Evolutionary conservation across 2,797 vertebrate species (phyloP).

Genomic region (Selene dorsalis): DNA sequence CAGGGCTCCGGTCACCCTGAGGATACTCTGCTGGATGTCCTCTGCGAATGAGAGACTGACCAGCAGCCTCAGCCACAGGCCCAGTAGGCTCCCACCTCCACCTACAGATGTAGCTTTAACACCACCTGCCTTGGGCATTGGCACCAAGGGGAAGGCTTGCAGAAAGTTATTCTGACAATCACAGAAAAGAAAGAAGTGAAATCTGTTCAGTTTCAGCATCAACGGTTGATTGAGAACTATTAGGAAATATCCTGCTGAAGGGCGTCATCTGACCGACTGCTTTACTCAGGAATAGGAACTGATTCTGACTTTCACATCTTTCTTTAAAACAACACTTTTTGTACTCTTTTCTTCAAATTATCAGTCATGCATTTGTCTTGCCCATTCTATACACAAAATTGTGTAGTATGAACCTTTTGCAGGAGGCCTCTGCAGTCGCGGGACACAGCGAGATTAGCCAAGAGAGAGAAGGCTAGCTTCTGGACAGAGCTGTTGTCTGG

Average conservation of each 20-base stretch:
- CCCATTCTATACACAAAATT: background rate
- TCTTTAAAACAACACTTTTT: background rate
- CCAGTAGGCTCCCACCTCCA: slow-evolving; percentile 57
- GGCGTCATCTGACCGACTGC: background rate
- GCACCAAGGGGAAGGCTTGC: slow-evolving; percentile 89
- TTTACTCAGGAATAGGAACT: background rate
- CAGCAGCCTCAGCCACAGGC: slow-evolving; percentile 92
- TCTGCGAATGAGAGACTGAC: slow-evolving; percentile 89
- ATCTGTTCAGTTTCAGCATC: background rate
- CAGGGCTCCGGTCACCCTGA: slow-evolving; percentile 89
- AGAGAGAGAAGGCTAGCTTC: slow-evolving; percentile 88
- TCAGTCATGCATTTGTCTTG: background rate
- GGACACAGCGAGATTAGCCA: slow-evolving; percentile 91
- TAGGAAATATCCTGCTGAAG: background rate
- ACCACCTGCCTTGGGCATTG: slow-evolving; percentile 84
- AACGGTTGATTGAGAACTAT: slow-evolving; percentile 8
- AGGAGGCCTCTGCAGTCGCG: slow-evolving; percentile 92
- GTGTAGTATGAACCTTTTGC: slow-evolving; percentile 87
- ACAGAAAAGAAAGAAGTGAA: slow-evolving; percentile 27
- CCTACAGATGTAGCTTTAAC: slow-evolving; percentile 57
- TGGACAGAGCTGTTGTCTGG: slow-evolving; percentile 85
- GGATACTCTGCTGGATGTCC: slow-evolving; percentile 93
- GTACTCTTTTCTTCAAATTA: background rate
- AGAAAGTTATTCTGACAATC: slow-evolving; percentile 92
- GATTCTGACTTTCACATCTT: background rate